Evolutionary conservation across 1,140 invertebrate genomes (phyloP), one percentile per base, ranked within the genome.

Genomic region (Heterodera schachtii): DNA sequence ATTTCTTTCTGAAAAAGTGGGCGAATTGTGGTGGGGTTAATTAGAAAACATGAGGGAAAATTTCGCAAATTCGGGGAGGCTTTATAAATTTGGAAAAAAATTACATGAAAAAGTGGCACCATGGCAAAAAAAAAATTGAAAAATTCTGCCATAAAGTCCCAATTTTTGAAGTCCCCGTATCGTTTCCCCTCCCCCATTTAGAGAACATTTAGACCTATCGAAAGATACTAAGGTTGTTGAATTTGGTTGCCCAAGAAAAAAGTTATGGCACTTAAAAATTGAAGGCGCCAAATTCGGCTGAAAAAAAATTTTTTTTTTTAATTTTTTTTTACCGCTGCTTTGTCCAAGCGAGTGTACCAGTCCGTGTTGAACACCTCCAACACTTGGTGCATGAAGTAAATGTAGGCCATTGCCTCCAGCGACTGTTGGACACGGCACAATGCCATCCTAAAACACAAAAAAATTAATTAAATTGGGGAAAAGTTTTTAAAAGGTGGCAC

Each of bases 351-450:
- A 13, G 13, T 16, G 57, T 64, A 64, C 57, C 57, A 64, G 19
- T 64, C 57, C 57, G 11, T 4, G 57, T 64, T 64, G 57, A 64
- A 64, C 57, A 64, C 57, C 57, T 13, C 16, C 57, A 64, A 19
- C 57, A 64, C 57, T 64, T 64, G 57, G 57, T 64, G 57, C 57
- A 64, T 71, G 16, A 85, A 16, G 49, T 74, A 74, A 49, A 83
- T 43, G 67, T 86, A 84, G 11, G 84, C 52, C 19, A 69, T 60
- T 7, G 67, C 79, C 47, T 84, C 84, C 60, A 84, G 46, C 41
- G 84, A 66, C 31, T 69, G 44, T 52, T 84, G 84, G 31, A 84
- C 60, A 43, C 78, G 74, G 21, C 82, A 67, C 3, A 84, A 70
- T 43, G 70, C n/a, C 80, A 84, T 76, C 80, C 83, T 84, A 2